phyloP scores from a whole-genome alignment of 2,113 vertebrate genomes.

The Oreocharis arfaki region DNA sequence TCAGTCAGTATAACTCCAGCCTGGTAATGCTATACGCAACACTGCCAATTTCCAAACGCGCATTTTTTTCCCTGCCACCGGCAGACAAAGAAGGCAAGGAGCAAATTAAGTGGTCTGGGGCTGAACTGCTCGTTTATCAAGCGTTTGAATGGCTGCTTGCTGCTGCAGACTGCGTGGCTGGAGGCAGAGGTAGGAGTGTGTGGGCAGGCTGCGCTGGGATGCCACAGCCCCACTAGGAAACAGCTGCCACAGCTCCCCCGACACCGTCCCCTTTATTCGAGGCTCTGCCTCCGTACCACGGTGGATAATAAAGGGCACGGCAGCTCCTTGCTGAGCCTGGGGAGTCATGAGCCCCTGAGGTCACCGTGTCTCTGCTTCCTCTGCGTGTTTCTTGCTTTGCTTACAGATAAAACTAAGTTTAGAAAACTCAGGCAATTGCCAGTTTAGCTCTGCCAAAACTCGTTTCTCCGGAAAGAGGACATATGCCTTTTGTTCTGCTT shows the following conservation, averaged over 20 bases:
- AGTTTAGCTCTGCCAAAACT: constrained; percentile 26
- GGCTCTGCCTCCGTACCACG: background rate
- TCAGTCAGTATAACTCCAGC: background rate
- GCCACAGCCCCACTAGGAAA: background rate
- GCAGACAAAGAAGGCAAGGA: constrained; percentile 19
- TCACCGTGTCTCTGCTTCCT: background rate
- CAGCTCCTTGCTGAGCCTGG: constrained; percentile 43
- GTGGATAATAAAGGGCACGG: background rate
- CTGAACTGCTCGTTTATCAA: constrained; percentile 16
- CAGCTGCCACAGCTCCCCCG: background rate
- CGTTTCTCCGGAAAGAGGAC: background rate
- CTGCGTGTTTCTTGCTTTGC: constrained; percentile 16
- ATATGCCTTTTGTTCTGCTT: constrained; percentile 28
- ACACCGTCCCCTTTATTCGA: background rate
- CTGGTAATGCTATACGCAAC: background rate
- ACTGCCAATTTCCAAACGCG: constrained; percentile 27
- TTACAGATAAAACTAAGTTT: constrained; percentile 52
- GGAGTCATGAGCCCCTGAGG: constrained; percentile 34
- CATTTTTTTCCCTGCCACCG: constrained; percentile 20
- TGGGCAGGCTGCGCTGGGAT: background rate
- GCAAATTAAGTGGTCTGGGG: constrained; percentile 14
- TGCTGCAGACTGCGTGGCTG: background rate
- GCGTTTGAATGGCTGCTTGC: background rate
- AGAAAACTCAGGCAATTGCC: constrained; percentile 12
- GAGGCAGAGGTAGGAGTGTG: background rate